phyloP scores from a whole-genome alignment of 1,140 invertebrate species.

The Triops cancriformis region DNA sequence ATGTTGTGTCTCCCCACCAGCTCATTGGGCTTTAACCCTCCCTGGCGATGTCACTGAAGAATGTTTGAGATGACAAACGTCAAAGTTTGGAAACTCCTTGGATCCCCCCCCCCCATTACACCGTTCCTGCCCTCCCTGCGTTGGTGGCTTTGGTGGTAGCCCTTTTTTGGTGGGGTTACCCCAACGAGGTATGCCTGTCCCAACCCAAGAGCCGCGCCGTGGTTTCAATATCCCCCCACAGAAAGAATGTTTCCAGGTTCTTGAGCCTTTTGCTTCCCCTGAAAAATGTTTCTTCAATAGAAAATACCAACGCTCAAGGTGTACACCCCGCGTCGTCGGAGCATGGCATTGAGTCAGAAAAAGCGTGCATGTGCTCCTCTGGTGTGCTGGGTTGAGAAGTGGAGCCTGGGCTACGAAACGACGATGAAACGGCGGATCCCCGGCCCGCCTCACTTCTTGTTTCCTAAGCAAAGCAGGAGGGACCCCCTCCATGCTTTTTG shows the following conservation, averaged over 20 bases:
- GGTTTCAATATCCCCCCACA: background rate
- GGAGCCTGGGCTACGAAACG: background rate
- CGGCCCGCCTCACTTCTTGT: background rate
- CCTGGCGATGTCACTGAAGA: conserved; percentile 4
- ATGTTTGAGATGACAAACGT: conserved; percentile 4
- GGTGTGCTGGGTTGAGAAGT: background rate
- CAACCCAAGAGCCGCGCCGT: background rate
- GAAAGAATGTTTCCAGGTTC: conserved; percentile 13
- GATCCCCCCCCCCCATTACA: background rate
- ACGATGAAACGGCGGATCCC: conserved; percentile 8
- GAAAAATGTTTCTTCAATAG: background rate
- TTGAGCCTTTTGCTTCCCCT: background rate
- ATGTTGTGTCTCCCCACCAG: background rate
- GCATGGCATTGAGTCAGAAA: conserved; percentile 9
- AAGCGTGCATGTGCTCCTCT: conserved; percentile 1
- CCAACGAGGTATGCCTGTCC: no score
- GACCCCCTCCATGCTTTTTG: conserved; percentile 12
- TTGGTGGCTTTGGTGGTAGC: background rate
- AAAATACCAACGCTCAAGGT: background rate
- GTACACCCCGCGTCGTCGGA: background rate
- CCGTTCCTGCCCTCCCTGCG: no score
- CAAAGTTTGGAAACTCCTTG: background rate
- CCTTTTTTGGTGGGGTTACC: background rate
- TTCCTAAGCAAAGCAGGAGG: conserved; percentile 12
- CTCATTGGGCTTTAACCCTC: background rate